These are phyloP conservation scores for Melitaea athalia DNA, from an alignment of 2,888 invertebrate genomes.

Conservation along the genomic window DNA sequence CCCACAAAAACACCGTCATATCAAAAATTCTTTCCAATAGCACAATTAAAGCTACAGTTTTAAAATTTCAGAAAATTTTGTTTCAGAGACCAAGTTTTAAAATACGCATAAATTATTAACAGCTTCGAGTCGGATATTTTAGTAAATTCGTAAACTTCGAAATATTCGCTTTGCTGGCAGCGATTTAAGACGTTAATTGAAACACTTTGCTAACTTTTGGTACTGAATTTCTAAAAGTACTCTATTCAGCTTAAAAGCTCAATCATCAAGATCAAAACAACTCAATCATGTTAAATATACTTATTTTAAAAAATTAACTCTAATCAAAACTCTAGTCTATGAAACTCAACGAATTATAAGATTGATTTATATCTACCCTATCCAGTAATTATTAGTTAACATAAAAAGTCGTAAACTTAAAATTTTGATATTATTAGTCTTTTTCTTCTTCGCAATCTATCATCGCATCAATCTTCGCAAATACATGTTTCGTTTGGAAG, in stretches of 20 bases:
- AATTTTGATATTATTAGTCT: too few species aligned
- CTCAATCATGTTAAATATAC: slow-evolving; percentile 29
- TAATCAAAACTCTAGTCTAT: neutral
- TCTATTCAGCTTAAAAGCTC: slow-evolving; percentile 77
- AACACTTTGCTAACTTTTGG: slow-evolving; percentile 79
- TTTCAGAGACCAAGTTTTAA: slow-evolving; percentile 33
- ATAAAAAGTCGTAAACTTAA: too few species aligned
- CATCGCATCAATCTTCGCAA: too few species aligned
- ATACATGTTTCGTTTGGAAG: too few species aligned
- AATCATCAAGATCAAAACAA: slow-evolving; percentile 78
- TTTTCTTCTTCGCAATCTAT: too few species aligned
- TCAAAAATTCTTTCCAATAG: too few species aligned
- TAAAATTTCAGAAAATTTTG: slow-evolving; percentile 22
- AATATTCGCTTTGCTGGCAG: slow-evolving; percentile 67
- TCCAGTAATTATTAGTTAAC: too few species aligned
- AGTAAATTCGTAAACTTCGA: slow-evolving; percentile 79
- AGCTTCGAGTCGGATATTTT: slow-evolving; percentile 63
- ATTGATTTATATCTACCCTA: too few species aligned
- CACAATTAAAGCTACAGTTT: neutral
- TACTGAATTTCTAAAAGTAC: slow-evolving; percentile 77
- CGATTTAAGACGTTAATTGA: slow-evolving; percentile 79
- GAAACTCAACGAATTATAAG: too few species aligned
- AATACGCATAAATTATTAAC: slow-evolving; percentile 41
- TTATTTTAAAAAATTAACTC: slow-evolving; percentile 22
- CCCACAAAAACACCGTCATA: too few species aligned